Evolutionary conservation across 2,113 vertebrate genomes (phyloP).

Genomic region (Aythya baeri): DNA sequence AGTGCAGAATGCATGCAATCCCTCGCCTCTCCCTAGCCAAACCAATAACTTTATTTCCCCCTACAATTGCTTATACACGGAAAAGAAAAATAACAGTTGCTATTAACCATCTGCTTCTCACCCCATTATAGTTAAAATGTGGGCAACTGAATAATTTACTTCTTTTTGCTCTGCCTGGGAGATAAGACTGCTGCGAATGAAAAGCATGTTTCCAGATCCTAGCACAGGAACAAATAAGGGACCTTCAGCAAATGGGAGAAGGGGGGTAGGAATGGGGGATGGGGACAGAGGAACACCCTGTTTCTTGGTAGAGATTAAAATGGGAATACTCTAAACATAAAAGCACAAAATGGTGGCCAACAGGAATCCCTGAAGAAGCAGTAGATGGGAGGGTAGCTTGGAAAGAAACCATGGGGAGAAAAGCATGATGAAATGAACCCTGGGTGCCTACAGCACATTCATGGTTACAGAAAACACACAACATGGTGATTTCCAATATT

Average conservation of each 20-base stretch:
- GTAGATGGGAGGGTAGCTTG: neutral
- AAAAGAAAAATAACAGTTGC: slow-evolving; percentile 14
- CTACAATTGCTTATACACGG: neutral
- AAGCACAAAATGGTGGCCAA: neutral
- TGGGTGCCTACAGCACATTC: neutral
- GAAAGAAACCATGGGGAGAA: neutral
- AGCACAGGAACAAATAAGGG: neutral
- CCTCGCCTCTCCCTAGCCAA: neutral
- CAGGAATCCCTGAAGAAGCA: neutral
- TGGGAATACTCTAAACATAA: neutral
- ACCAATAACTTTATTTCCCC: neutral
- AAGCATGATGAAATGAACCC: neutral
- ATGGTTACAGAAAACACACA: neutral
- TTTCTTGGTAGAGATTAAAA: neutral
- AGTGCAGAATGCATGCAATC: slow-evolving; percentile 2
- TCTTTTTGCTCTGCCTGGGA: neutral
- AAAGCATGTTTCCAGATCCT: neutral
- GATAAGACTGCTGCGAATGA: neutral
- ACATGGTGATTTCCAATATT: neutral
- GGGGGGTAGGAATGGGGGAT: neutral
- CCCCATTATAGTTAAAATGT: slow-evolving; percentile 2
- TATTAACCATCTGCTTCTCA: slow-evolving; percentile 50
- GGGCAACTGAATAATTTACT: slow-evolving; percentile 23
- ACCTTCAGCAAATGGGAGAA: neutral
- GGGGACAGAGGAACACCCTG: too few species aligned